Percentiles rank a stretch among this genome's conserved stretches.
Conservation (phyloP, 2,113 vertebrate genomes). For the Pedionomus torquatus region DNA sequence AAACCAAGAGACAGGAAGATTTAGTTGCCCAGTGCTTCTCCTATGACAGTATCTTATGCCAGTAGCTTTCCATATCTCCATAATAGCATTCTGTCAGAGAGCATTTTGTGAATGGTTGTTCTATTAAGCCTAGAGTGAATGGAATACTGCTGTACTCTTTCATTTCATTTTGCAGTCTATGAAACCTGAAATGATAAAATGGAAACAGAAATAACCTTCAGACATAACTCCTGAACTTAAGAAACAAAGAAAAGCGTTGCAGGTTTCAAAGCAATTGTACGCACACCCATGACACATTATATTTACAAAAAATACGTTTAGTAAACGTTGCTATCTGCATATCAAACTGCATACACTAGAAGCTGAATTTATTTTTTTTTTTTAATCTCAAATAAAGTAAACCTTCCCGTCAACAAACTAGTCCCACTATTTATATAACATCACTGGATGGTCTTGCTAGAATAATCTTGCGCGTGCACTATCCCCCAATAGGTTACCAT, state of each 20-base stretch:
- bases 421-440: conserved; percentile 66
- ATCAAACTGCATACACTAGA: background rate
- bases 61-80: background rate
- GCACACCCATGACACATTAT: background rate
- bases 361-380: background rate
- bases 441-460: conserved; percentile 53
- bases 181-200: background rate
- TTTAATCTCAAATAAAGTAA: background rate
- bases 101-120: background rate
- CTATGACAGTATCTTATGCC: background rate
- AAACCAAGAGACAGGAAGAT: background rate
- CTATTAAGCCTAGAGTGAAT: background rate
- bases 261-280: background rate
- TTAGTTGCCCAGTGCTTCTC: background rate
- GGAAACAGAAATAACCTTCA: background rate
- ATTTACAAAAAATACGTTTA: background rate
- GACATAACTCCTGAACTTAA: background rate
- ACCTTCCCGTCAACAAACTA: conserved; percentile 15
- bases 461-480: conserved; percentile 64
- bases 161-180: background rate
- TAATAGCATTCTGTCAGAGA: background rate
- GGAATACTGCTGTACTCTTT: background rate
- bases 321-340: background rate
- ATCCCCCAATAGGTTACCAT: conserved; percentile 76
- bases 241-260: background rate